phyloP scores from a whole-genome alignment of 2,888 invertebrate genomes.

The Drosophila incognita region DNA sequence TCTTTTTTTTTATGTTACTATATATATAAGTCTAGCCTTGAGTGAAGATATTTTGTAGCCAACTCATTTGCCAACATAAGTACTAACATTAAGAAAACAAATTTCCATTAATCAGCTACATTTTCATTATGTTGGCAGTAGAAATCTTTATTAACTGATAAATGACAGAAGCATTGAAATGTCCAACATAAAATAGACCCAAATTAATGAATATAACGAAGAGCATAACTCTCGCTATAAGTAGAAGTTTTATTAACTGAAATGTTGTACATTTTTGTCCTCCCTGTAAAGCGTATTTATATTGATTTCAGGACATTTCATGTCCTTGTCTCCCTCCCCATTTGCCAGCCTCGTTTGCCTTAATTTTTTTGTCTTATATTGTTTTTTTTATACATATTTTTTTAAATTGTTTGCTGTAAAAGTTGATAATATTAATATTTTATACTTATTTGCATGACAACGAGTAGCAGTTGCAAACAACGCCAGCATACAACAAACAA shows the following conservation, averaged over 20 bases:
- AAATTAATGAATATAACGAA: neutral
- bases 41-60: neutral
- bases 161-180: neutral
- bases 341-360: neutral
- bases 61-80: neutral
- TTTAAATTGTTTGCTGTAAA: slow-evolving; percentile 7
- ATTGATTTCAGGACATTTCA: neutral
- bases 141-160: neutral
- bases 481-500: slow-evolving; percentile 24
- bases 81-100: neutral
- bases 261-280: neutral
- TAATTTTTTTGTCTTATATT: slow-evolving; percentile 14
- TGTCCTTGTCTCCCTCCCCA: neutral
- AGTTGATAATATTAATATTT: slow-evolving; percentile 63
- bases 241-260: neutral
- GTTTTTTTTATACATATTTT: slow-evolving; percentile 18
- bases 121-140: neutral
- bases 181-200: neutral
- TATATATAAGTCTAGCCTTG: neutral
- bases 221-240: neutral
- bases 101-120: neutral
- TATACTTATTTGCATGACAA: slow-evolving; percentile 62
- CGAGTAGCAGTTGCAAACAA: slow-evolving; percentile 37
- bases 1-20: too few species aligned
- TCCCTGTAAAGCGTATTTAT: neutral